Percentiles rank a stretch among this genome's conserved stretches.
Evolutionary conservation across 2,797 vertebrate genomes (phyloP).

Genomic region (Podarcis siculus): DNA sequence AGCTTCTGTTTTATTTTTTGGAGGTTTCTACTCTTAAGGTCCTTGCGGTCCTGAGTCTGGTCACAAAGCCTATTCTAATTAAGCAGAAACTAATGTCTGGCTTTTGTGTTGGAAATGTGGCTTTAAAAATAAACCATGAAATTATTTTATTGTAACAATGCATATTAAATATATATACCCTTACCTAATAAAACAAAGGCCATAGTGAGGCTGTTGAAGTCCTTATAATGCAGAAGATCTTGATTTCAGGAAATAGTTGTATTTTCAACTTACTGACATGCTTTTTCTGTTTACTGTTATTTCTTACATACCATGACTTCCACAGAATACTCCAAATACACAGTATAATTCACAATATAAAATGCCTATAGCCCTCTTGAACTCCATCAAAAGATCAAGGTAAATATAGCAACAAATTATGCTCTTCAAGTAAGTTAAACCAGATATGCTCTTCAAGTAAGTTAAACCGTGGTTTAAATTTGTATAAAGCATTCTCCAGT

Average conservation of each 20-base stretch:
- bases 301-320: background rate
- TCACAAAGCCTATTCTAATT: background rate
- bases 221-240: background rate
- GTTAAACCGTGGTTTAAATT: background rate
- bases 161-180: too few species aligned
- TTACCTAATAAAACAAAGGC: background rate
- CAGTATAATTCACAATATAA: background rate
- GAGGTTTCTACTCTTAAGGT: background rate
- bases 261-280: background rate
- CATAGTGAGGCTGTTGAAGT: background rate
- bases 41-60: background rate
- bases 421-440: constrained; percentile 34
- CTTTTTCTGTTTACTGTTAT: background rate
- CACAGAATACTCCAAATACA: background rate
- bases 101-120: background rate
- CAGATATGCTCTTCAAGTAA: constrained; percentile 33
- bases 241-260: background rate
- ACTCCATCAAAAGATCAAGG: background rate
- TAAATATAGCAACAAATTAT: background rate
- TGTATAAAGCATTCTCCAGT: background rate
- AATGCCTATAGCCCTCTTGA: background rate
- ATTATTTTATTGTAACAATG: background rate
- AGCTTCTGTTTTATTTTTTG: background rate
- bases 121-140: background rate
- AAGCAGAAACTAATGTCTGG: background rate